Base-by-base conservation (phyloP, 2,888 invertebrate species). In the Tenthredo mesomela region DNA sequence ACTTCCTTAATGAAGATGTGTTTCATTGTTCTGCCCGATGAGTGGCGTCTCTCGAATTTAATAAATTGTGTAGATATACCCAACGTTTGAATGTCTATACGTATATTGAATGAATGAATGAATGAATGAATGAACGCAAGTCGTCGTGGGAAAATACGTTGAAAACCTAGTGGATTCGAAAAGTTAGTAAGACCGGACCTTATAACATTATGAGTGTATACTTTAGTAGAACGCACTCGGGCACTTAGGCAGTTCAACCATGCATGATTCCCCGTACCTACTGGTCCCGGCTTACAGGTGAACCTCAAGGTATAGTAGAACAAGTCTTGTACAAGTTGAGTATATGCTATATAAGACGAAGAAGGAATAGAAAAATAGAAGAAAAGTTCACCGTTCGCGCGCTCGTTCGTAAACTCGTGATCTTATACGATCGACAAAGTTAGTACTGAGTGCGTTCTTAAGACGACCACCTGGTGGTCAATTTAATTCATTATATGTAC, bases 221-320 rank as follows among this genome's bases (percentile, higher is more conserved):
- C 77, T 70, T 82, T 47, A 25, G 67, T 82, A 65, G 67, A 82
- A 82, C 82, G 82, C 70, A 67, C 65, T 82, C 29, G 25, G 87
- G 85, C 88, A 88, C 89, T 91, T 90, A 90, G 86, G 89, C 86
- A 80, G 86, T 84, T 91, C 92, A 92, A 90, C 92, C 90, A 92
- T 90, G 91, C 92, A 89, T 92, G 89, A 88, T 92, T 92, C 92
- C 92, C 89, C 87, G 87, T 87, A 88, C 88, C 85, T 87, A 88
- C 87, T 58, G 21, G 80, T 61, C 73, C 73, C 18, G 7, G 33
- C 80, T 89, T 87, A 88, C 90, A 90, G 91, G 90, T 91, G 90
- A 90, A 88, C 86, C 85, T 86, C 82, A 67, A 82, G 82, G 61
- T 77, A 80, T 65, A 40, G 65, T 25, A 61, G 40, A 61, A 80